phyloP scores from a whole-genome alignment of 2,797 vertebrate species.

The Lepilemur septentrionalis region DNA sequence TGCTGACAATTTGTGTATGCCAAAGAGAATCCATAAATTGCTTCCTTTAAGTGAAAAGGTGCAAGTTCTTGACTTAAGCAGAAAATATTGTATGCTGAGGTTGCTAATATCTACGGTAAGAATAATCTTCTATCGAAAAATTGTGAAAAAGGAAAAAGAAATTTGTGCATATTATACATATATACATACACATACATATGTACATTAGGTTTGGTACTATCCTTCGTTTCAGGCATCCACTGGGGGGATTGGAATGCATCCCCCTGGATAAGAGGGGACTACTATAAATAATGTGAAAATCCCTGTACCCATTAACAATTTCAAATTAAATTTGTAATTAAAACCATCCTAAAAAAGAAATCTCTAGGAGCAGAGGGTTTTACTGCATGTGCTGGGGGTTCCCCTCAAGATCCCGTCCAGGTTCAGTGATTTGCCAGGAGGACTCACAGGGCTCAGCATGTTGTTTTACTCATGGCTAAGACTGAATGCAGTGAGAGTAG shows the following conservation, averaged over 20 bases:
- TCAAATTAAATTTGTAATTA: neutral
- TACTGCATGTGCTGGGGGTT: too few species aligned
- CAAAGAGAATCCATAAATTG: neutral
- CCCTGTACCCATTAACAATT: neutral
- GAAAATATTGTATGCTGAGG: neutral
- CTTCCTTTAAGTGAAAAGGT: neutral
- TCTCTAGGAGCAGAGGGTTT: neutral
- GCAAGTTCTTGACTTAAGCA: neutral
- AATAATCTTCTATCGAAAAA: neutral
- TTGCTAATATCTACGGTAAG: neutral
- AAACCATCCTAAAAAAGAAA: neutral
- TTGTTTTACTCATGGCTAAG: neutral
- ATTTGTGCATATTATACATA: neutral
- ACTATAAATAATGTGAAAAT: neutral
- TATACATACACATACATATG: neutral
- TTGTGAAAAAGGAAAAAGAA: neutral
- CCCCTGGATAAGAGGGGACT: neutral
- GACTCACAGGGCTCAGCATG: neutral
- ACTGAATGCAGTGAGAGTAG: neutral
- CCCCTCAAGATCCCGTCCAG: neutral
- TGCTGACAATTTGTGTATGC: neutral
- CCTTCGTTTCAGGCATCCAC: neutral
- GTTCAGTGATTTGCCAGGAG: neutral
- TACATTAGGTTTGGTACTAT: neutral
- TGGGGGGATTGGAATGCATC: neutral